These are phyloP conservation scores for Cinclus mexicanus DNA, from an alignment of 2,113 vertebrate species.

Conservation along the genomic window DNA sequence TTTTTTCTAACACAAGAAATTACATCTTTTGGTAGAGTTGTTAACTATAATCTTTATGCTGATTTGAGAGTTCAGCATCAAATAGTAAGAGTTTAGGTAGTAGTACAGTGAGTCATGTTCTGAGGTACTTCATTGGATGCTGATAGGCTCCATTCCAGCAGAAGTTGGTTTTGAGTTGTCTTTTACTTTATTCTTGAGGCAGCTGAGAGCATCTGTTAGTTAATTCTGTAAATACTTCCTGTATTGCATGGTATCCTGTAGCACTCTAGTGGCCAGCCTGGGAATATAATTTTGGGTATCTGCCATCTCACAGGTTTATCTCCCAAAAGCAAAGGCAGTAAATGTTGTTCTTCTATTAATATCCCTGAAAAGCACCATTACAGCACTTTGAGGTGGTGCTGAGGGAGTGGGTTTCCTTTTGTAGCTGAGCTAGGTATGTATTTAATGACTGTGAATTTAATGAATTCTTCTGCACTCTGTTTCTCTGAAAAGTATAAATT, in stretches of 20 bases:
- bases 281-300: neutral
- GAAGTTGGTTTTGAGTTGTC: neutral
- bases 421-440: neutral
- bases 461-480: neutral
- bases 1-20: neutral
- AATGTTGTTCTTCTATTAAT: neutral
- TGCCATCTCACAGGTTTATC: neutral
- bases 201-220: neutral
- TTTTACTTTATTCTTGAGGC: neutral
- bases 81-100: neutral
- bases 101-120: neutral
- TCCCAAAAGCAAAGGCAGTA: neutral
- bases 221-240: neutral
- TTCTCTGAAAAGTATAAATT: neutral
- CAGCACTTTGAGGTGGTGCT: neutral
- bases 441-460: neutral
- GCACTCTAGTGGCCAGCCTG: conserved; percentile 52
- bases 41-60: neutral
- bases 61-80: neutral
- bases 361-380: neutral
- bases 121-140: neutral
- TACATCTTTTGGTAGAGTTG: neutral
- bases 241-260: neutral
- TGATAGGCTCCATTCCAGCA: neutral
- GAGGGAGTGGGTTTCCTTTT: neutral